Base-by-base conservation (phyloP, 2,797 vertebrate genomes). In the Cuculus canorus region DNA sequence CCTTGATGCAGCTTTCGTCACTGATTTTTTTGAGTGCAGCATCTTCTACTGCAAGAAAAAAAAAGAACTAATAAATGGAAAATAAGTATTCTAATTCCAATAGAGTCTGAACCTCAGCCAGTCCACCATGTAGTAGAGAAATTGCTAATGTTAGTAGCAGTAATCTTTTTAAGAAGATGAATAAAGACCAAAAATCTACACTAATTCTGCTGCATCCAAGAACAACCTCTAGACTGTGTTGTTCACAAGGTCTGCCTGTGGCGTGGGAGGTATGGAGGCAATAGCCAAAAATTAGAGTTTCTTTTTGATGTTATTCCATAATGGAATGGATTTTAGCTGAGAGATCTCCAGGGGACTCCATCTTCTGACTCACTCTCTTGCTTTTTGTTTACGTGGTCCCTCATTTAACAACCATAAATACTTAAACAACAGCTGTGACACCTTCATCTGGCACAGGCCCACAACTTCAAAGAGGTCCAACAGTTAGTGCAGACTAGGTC, bases 131-230 rank as follows among this genome's bases (percentile, higher is more conserved):
- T 77, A 90, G 76, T 11, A 93, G 54, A 78, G 80, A 90, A 92
- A 95, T 82, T n/a, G 73, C 70, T 86, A 78, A 86, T 43, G 32
- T 60, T 86, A 76, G 66, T 77, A 86, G 73, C 63, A 80, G 32
- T 72, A 86, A 93, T 82, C 64, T 32, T 93, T 80, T 91, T 82
- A 91, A 81, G 19, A 61, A 24, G 35, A 90, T 60, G 66, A 92
- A 86, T 14, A 82, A 81, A 82, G 70, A 72, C 63, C 39, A 88
- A 86, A 79, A 86, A 23, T 11, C 73, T 59, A 66, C n/a, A 59
- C 33, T 61, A 69, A 72, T 57, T 86, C 43, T 82, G 27, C 63
- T 76, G 39, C 81, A 53, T 60, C 88, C 81, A 25, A 88, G 77
- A 81, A 48, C 23, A 86, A 70, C 56, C 77, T 63, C 88, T 45